These are phyloP conservation scores for Gyps fulvus DNA, from an alignment of 2,113 vertebrate species.

Conservation along the genomic window DNA sequence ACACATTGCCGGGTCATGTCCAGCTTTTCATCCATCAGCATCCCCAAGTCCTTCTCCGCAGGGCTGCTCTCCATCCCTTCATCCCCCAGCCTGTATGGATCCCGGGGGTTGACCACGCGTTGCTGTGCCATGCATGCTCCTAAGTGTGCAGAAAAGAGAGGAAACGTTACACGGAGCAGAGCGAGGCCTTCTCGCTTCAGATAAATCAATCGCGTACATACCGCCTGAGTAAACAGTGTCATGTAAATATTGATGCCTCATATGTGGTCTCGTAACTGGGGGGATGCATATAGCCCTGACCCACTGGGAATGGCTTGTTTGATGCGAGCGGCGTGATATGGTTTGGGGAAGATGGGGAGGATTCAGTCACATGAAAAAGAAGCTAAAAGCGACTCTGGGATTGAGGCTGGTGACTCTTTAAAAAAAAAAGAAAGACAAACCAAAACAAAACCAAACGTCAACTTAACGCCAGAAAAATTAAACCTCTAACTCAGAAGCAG, in stretches of 20 bases:
- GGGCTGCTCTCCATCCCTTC: background rate
- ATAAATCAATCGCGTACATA: background rate
- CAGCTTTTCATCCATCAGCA: fast-evolving
- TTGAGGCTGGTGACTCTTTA: background rate
- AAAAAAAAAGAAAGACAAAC: background rate
- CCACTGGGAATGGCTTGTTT: background rate
- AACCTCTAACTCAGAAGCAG: constrained; percentile 38
- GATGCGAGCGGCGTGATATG: background rate
- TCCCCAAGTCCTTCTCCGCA: too few relatives aligned
- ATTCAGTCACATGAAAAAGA: background rate
- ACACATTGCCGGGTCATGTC: fast-evolving
- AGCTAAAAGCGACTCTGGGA: background rate
- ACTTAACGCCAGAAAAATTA: background rate
- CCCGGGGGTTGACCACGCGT: fast-evolving
- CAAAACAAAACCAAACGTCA: background rate
- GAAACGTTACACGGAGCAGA: background rate
- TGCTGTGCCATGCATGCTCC: background rate
- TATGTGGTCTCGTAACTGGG: background rate
- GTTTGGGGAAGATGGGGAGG: background rate
- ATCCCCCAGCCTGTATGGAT: background rate
- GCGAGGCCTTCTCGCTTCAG: background rate
- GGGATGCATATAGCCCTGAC: background rate
- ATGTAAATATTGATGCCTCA: constrained; percentile 22
- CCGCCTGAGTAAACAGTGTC: background rate
- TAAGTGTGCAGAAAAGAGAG: background rate